Evolutionary conservation across 2,888 invertebrate genomes (phyloP).

Genomic region (Crematogaster levior): DNA sequence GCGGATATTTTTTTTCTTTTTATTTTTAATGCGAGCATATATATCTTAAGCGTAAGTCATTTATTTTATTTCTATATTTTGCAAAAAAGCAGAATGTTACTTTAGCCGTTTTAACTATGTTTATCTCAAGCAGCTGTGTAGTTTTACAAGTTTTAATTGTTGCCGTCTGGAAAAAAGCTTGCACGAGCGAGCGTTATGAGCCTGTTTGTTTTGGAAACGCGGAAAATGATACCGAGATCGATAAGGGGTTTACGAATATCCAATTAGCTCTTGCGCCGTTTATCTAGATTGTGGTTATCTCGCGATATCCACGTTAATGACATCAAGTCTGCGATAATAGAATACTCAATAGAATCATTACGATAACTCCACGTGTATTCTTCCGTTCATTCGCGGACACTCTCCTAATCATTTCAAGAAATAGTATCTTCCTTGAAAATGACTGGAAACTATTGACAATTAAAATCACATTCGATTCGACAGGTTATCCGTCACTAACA

Average conservation of each 20-base stretch:
- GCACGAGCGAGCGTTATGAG: not conserved
- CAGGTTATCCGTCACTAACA: not conserved
- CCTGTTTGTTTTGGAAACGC: slow-evolving; percentile 13
- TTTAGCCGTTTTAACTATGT: not conserved
- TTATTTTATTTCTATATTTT: not conserved
- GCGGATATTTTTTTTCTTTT: not conserved
- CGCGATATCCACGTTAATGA: slow-evolving; percentile 60
- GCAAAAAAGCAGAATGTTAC: not conserved
- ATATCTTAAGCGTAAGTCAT: not conserved
- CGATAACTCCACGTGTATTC: slow-evolving; percentile 28
- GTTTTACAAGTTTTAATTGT: not conserved
- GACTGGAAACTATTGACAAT: not conserved
- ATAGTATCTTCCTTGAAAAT: not conserved
- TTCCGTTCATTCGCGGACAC: slow-evolving; percentile 13
- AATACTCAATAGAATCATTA: slow-evolving; percentile 40
- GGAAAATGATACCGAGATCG: slow-evolving; percentile 5
- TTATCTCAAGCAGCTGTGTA: no score
- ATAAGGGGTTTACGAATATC: slow-evolving; percentile 29
- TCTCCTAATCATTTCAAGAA: not conserved
- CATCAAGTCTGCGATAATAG: slow-evolving; percentile 67
- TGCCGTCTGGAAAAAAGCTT: not conserved
- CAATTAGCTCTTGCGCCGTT: slow-evolving; percentile 21
- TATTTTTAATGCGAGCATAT: not conserved
- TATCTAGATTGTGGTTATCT: slow-evolving; percentile 64
- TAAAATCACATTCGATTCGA: not conserved